phyloP scores from a whole-genome alignment of 64 coral and sea anemone genomes.

The Montipora capricornis region DNA sequence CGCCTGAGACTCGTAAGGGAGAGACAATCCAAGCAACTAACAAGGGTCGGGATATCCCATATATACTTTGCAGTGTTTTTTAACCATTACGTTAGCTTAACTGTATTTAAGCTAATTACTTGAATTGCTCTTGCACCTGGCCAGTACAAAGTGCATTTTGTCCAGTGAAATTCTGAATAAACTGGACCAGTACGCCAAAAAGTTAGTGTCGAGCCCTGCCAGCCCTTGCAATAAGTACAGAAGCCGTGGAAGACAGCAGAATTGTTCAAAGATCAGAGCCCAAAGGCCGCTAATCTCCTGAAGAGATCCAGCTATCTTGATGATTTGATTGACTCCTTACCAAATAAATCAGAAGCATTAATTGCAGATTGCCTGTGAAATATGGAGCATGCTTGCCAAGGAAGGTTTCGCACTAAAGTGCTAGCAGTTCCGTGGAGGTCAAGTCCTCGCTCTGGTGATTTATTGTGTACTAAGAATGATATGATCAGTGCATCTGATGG shows the following conservation, averaged over 20 bases:
- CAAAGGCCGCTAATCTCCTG: constrained; percentile 39
- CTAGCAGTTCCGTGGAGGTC: too few species aligned
- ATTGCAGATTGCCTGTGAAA: too few species aligned
- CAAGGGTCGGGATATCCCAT: background rate
- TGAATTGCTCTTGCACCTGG: constrained; percentile 18
- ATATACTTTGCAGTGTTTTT: constrained; percentile 8
- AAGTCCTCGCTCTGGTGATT: too few species aligned
- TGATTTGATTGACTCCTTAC: constrained; percentile 44
- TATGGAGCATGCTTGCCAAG: too few species aligned
- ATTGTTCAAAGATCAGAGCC: constrained; percentile 25
- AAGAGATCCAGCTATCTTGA: constrained; percentile 67
- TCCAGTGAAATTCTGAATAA: constrained; percentile 18
- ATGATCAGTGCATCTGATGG: too few species aligned
- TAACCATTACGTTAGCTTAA: constrained; percentile 55
- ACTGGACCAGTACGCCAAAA: constrained; percentile 19
- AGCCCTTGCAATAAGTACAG: constrained; percentile 55
- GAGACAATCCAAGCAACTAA: background rate
- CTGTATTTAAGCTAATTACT: constrained; percentile 22
- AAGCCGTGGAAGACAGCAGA: constrained; percentile 55
- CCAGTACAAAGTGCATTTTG: constrained; percentile 18
- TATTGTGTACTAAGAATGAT: too few species aligned
- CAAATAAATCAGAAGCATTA: too few species aligned
- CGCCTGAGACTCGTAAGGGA: constrained; percentile 15
- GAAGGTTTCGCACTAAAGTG: too few species aligned
- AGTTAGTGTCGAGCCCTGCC: background rate